phyloP scores from a whole-genome alignment of 53 echinoderm and acorn worm genomes.

The Luidia sarsii region DNA sequence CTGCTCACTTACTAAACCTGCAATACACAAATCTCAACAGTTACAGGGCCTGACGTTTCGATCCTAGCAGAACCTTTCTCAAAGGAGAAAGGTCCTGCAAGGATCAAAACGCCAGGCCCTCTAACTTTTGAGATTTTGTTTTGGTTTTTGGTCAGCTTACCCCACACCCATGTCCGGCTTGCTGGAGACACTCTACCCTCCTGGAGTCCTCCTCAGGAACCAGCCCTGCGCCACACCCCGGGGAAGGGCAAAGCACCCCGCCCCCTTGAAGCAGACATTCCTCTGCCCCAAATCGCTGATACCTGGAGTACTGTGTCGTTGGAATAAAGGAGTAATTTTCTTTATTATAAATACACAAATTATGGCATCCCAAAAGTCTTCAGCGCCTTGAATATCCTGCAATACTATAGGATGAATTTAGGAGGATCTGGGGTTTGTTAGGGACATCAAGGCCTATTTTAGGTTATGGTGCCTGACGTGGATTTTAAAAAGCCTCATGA shows the following conservation, averaged over 20 bases:
- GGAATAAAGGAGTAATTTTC: not conserved
- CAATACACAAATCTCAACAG: no score
- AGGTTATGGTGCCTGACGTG: no score
- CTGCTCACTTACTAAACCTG: no score
- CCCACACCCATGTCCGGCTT: slow-evolving; percentile 79
- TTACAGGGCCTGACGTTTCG: no score
- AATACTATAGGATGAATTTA: no score
- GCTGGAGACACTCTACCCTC: slow-evolving; percentile 63
- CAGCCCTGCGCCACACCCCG: slow-evolving; percentile 80
- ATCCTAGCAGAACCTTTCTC: no score
- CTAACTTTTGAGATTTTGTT: no score
- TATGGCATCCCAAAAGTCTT: not conserved
- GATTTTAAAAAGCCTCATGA: no score
- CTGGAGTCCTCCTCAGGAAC: slow-evolving; percentile 44
- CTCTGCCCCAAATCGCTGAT: slow-evolving; percentile 83
- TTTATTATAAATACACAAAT: no score
- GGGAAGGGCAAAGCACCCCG: slow-evolving; percentile 81
- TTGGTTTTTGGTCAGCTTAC: slow-evolving; percentile 50
- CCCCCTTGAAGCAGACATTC: slow-evolving; percentile 74
- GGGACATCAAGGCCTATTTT: not conserved
- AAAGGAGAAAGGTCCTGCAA: no score
- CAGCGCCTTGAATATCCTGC: no score
- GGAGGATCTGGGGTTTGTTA: not conserved
- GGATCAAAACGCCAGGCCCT: no score
- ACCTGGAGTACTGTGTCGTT: slow-evolving; percentile 71